Conservation (phyloP, 1,140 invertebrate genomes). For the Bombus breviceps region DNA sequence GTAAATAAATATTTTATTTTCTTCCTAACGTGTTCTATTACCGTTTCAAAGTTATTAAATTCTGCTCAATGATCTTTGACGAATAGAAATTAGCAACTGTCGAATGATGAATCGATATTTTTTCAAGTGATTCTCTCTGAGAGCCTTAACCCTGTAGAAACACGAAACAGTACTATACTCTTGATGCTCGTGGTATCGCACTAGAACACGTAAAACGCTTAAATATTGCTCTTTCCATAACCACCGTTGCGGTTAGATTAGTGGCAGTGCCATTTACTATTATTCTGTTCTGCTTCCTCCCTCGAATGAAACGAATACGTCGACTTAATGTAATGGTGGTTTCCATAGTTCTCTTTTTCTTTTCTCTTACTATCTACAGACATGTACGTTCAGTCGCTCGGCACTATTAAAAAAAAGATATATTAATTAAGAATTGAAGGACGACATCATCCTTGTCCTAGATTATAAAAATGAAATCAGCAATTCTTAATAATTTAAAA, state of each 20-base stretch:
- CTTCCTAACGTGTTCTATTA: no score
- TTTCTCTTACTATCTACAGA: slow-evolving; percentile 13
- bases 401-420: background rate
- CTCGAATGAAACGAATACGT: background rate
- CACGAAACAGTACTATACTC: background rate
- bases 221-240: slow-evolving; percentile 55
- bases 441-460: background rate
- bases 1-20: background rate
- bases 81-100: background rate
- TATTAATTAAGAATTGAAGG: background rate
- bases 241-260: slow-evolving; percentile 56
- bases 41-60: background rate
- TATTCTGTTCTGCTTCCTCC: slow-evolving; percentile 43
- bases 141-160: slow-evolving; percentile 30
- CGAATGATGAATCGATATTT: background rate
- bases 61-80: background rate
- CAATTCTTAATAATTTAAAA: background rate
- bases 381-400: slow-evolving; percentile 6
- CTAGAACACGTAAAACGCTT: slow-evolving; percentile 20
- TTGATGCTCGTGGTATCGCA: slow-evolving; percentile 12
- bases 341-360: background rate
- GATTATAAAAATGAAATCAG: background rate
- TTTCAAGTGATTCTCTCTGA: background rate
- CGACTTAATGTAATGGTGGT: background rate
- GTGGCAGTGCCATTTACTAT: slow-evolving; percentile 59